Base-by-base conservation (phyloP, 1,140 invertebrate species). In the Drosophila tropicalis region DNA sequence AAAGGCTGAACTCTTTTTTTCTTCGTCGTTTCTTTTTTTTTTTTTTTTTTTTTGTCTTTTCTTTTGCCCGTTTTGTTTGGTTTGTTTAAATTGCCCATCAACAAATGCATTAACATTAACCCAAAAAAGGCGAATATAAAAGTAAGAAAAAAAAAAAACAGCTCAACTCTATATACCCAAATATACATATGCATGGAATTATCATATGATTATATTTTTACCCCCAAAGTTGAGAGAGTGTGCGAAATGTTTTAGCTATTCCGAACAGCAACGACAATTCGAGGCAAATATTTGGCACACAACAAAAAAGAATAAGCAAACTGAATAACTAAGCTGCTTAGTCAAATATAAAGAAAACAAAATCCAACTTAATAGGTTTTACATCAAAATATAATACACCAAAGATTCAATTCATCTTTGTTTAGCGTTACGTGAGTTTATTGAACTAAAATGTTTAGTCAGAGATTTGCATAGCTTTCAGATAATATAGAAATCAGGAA, bases 21-120 rank as follows among this genome's bases (percentile, higher is more conserved):
- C 17, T 51, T 22, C 10, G 17, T 44, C 2, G 44, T 17, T 51
- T 47, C 6, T 9, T 47, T 47, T 51, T 51, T 10, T 9, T 19
- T 51, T 51, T 22, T 3, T 19, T 19, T 2, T 47, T 47, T 47
- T 17, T 17, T n/a, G n/a, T n/a, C n/a, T 19, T 3, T 19, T 51
- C 25, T 0, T 22, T 19, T 51, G 36, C 36, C 12, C 36, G 12
- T 22, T 51, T 22, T 51, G 17, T 29, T 51, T 47, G 44, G 44
- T 19, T 51, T 51, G 44, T 51, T 51, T 51, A 87, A 86, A 87
- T 86, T 87, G 76, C 79, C 79, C 82, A 76, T 85, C 83, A 79
- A 67, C 67, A 76, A 75, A 87, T 83, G 83, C 82, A 86, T 86
- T 73, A 83, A 71, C 83, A 87, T 86, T 87, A 86, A 86, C 82